phyloP scores from a whole-genome alignment of 2,797 vertebrate genomes.

The Macropus fuliginosus region DNA sequence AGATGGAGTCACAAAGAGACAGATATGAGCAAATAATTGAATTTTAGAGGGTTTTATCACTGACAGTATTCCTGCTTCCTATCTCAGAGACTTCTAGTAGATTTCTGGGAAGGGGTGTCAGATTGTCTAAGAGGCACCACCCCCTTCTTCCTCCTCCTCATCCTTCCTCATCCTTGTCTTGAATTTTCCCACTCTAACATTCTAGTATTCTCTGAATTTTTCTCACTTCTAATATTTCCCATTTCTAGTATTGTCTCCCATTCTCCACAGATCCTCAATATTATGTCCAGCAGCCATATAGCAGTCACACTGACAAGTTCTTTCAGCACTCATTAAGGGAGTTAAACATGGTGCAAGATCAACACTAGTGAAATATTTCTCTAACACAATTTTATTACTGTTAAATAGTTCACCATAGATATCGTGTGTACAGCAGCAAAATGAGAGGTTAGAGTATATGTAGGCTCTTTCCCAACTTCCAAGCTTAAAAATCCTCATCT shows the following conservation, averaged over 20 bases:
- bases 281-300: neutral
- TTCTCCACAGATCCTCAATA: neutral
- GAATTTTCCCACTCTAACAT: no score
- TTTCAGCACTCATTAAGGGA: neutral
- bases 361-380: neutral
- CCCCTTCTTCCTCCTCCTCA: neutral
- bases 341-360: neutral
- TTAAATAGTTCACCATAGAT: neutral
- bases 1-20: no score
- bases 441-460: neutral
- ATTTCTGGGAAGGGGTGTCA: neutral
- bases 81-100: neutral
- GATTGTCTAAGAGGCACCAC: neutral
- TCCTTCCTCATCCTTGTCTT: neutral
- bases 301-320: neutral
- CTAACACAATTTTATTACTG: neutral
- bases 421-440: neutral
- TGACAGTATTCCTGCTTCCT: neutral
- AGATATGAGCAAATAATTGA: no score
- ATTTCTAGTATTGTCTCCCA: neutral
- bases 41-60: neutral
- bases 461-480: neutral
- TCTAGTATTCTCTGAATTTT: no score
- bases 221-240: no score
- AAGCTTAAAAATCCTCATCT: neutral